Evolutionary conservation across 2,888 invertebrate genomes (phyloP).

Genomic region (Spatulosminthurus flaviceps): DNA sequence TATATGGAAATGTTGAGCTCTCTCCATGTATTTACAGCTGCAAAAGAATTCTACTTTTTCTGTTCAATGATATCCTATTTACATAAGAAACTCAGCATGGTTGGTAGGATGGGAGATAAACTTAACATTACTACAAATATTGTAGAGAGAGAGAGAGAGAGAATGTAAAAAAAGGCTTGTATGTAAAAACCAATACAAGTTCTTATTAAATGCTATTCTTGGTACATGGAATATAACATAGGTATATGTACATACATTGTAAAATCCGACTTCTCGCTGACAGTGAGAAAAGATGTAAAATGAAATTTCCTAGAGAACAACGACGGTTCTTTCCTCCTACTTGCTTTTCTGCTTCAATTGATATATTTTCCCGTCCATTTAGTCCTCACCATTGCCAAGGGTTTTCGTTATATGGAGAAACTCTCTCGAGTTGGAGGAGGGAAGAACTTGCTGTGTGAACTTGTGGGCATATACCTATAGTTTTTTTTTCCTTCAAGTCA

Average conservation of each 20-base stretch:
- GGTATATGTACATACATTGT: background rate
- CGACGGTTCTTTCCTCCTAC: slow-evolving; percentile 7
- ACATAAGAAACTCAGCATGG: background rate
- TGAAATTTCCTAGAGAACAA: background rate
- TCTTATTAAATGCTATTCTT: background rate
- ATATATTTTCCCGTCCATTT: slow-evolving; percentile 7
- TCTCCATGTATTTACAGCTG: background rate
- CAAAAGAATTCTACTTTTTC: too few relatives aligned
- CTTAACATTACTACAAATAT: background rate
- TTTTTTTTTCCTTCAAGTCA: too few relatives aligned
- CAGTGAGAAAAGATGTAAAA: background rate
- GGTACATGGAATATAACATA: too few relatives aligned
- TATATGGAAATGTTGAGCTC: too few relatives aligned
- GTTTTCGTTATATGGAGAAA: background rate
- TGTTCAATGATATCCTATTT: background rate
- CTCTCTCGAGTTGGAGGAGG: background rate
- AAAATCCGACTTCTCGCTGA: background rate
- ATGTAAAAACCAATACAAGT: background rate
- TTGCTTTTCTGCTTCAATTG: slow-evolving; percentile 5
- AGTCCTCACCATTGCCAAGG: background rate
- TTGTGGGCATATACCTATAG: too few relatives aligned
- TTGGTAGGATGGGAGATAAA: background rate
- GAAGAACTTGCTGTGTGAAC: background rate
- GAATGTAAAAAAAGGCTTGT: background rate
- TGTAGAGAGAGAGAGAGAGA: background rate